Evolutionary conservation across 2,888 invertebrate species (phyloP).

Genomic region (Melinaea marsaeus): DNA sequence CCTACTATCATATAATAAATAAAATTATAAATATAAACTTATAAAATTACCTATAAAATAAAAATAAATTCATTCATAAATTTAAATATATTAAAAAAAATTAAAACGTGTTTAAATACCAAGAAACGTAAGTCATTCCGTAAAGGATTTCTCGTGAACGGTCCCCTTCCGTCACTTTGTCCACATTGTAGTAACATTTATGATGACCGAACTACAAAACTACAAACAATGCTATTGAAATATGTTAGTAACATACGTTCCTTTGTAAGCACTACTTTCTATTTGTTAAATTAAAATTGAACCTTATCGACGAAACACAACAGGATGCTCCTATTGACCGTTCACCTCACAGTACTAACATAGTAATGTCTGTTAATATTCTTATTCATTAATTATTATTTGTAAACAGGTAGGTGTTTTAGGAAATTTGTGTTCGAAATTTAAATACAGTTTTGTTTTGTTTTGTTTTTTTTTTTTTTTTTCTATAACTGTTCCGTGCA

Average conservation of each 20-base stretch:
- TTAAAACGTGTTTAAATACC: not conserved
- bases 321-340: too few relatives aligned
- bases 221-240: constrained; percentile 22
- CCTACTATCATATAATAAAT: too few relatives aligned
- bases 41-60: not conserved
- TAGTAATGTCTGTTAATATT: too few relatives aligned
- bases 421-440: too few relatives aligned
- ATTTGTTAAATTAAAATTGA: constrained; percentile 12
- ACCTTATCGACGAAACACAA: not conserved
- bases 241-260: constrained; percentile 14
- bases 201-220: constrained; percentile 15
- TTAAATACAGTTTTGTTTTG: too few relatives aligned
- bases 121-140: not conserved
- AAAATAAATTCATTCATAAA: not conserved
- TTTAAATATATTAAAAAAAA: not conserved
- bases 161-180: constrained; percentile 23
- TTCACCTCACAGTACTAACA: too few relatives aligned
- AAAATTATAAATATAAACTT: too few relatives aligned
- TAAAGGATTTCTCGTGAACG: constrained; percentile 2
- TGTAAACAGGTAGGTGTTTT: too few relatives aligned
- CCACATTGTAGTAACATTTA: constrained; percentile 12
- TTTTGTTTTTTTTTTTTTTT: too few relatives aligned
- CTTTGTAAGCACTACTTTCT: constrained; percentile 17
- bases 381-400: too few relatives aligned
- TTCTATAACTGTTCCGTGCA: too few relatives aligned